These are phyloP conservation scores for Eudemis profundana DNA, from an alignment of 2,888 invertebrate species.

Conservation along the genomic window DNA sequence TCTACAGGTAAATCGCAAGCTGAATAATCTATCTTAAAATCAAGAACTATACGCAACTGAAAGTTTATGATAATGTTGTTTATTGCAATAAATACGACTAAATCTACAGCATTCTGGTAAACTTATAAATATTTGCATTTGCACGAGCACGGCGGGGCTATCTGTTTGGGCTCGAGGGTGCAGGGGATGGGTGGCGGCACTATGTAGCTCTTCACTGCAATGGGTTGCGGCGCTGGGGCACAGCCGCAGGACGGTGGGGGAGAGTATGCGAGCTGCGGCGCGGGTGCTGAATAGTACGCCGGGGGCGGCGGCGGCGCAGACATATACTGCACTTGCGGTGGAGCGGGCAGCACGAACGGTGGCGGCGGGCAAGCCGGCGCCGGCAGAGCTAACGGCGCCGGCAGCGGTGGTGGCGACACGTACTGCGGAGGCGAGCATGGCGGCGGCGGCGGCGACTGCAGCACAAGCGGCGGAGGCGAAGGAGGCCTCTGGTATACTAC, in stretches of 20 bases:
- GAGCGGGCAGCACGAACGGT: slow-evolving; percentile 42
- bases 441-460: slow-evolving; percentile 46
- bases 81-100: slow-evolving; percentile 52
- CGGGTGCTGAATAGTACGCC: slow-evolving; percentile 8
- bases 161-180: slow-evolving; percentile 70
- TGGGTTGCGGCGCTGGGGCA: slow-evolving; percentile 56
- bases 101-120: slow-evolving; percentile 39
- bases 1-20: slow-evolving; percentile 40
- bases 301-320: slow-evolving; percentile 31
- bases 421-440: slow-evolving; percentile 23
- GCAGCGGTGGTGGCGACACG: slow-evolving; percentile 21
- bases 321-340: slow-evolving; percentile 43
- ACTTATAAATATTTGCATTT: slow-evolving; percentile 49
- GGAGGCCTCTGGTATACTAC: slow-evolving; percentile 47
- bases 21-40: slow-evolving; percentile 30
- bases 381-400: slow-evolving; percentile 43
- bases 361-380: slow-evolving; percentile 51
- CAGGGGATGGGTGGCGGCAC: slow-evolving; percentile 72
- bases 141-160: slow-evolving; percentile 51
- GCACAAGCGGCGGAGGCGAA: slow-evolving; percentile 46
- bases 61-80: slow-evolving; percentile 34
- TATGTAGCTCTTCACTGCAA: slow-evolving; percentile 75
- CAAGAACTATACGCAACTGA: slow-evolving; percentile 14
- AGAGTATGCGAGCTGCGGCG: slow-evolving; percentile 34
- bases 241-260: slow-evolving; percentile 51